Percentiles rank a stretch among this genome's conserved stretches.
Conservation (phyloP, 2,888 invertebrate species). For the Amblyteles armatorius region DNA sequence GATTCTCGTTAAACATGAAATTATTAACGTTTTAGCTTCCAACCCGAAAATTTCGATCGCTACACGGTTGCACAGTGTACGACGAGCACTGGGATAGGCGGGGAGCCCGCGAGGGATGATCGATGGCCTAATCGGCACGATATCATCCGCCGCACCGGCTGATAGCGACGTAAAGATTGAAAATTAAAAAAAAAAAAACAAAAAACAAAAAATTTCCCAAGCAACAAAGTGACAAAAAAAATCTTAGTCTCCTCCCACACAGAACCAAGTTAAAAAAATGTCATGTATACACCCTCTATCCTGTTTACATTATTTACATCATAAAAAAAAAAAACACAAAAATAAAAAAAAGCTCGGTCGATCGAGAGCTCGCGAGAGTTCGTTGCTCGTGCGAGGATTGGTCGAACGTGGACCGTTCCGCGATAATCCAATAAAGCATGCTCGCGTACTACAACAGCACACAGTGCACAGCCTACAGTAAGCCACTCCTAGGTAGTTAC, state of each 20-base stretch:
- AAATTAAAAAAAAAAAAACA: too few species aligned
- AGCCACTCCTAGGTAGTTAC: too few species aligned
- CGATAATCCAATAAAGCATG: conserved; percentile 58
- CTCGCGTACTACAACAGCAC: neutral
- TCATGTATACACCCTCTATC: too few species aligned
- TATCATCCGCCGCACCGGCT: neutral
- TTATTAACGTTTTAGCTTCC: neutral
- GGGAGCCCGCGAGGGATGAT: conserved; percentile 26
- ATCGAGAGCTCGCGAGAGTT: conserved; percentile 43
- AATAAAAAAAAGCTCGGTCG: conserved; percentile 18
- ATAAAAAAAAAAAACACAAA: neutral
- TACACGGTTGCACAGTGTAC: neutral
- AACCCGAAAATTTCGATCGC: too few species aligned
- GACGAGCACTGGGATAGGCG: neutral
- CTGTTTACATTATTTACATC: neutral
- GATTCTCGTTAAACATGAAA: neutral
- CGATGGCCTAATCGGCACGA: conserved; percentile 40
- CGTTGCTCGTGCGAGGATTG: conserved; percentile 54
- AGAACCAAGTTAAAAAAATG: too few species aligned
- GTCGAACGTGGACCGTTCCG: conserved; percentile 63
- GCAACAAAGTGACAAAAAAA: too few species aligned
- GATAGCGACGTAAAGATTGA: too few species aligned
- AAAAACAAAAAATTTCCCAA: too few species aligned
- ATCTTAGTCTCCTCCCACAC: too few species aligned
- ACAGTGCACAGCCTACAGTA: neutral